These are phyloP conservation scores for Ladona fulva DNA, from an alignment of 1,140 invertebrate genomes.

Conservation along the genomic window DNA sequence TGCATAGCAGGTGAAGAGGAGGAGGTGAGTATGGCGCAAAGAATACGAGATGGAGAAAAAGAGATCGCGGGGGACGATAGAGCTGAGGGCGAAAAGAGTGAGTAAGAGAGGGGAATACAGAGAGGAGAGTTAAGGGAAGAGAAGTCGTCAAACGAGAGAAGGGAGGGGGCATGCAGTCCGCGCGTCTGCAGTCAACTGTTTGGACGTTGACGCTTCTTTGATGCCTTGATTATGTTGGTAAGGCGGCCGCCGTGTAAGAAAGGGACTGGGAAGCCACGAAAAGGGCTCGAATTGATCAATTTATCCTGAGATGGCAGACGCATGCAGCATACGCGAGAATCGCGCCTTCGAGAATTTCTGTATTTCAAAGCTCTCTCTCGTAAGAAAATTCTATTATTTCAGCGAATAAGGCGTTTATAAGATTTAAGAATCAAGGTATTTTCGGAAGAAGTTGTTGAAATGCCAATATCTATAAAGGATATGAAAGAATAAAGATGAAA, in stretches of 20 bases:
- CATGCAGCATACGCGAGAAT: no score
- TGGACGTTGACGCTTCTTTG: background rate
- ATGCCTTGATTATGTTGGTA: background rate
- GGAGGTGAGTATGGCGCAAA: background rate
- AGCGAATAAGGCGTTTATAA: no score
- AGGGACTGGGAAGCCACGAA: background rate
- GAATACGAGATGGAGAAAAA: conserved; percentile 9
- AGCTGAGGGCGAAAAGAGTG: background rate
- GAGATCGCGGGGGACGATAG: conserved; percentile 6
- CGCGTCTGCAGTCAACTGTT: conserved; percentile 7
- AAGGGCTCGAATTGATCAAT: no score
- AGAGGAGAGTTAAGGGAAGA: background rate
- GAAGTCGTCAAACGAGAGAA: background rate
- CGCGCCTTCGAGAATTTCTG: no score
- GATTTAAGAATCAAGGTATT: no score
- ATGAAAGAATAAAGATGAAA: no score
- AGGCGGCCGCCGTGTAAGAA: background rate
- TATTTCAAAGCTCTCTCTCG: no score
- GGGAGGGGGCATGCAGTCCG: background rate
- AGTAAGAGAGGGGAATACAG: background rate
- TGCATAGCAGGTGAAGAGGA: background rate
- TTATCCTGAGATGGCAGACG: no score
- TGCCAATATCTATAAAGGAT: no score
- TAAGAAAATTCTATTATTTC: no score
- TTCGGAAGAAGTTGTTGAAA: no score